A percentile compares a stretch with the other conserved stretches of the same genome.
phyloP scores from a whole-genome alignment of 2,888 invertebrate species.

The Polyploca ridens region DNA sequence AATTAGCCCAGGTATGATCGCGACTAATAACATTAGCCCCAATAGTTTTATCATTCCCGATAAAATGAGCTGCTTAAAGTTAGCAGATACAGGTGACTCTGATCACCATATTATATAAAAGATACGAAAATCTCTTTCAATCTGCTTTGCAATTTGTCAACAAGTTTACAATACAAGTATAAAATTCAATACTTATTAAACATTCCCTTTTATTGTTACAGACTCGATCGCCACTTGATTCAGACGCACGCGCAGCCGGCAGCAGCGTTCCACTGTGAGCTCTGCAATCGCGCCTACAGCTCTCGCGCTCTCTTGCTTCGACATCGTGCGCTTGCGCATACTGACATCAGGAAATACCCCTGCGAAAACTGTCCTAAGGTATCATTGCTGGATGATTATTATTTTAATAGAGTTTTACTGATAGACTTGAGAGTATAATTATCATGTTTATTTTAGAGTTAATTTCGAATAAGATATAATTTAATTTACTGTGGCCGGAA shows the following conservation, averaged over 20 bases:
- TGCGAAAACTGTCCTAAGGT: conserved; percentile 97
- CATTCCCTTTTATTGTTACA: conserved; percentile 70
- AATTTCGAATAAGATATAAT: neutral
- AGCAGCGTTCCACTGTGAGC: conserved; percentile 92
- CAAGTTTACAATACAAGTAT: no score
- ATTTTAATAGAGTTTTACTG: neutral
- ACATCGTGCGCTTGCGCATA: conserved; percentile 92
- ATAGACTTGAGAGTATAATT: neutral
- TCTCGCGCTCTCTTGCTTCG: conserved; percentile 92
- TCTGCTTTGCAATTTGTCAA: no score
- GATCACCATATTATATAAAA: no score
- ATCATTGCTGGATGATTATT: conserved; percentile 46
- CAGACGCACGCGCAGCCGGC: conserved; percentile 91
- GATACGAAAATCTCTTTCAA: no score
- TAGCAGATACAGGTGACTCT: no score
- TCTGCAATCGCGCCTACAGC: conserved; percentile 92
- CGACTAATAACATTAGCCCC: no score
- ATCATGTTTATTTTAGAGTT: neutral
- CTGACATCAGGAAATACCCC: conserved; percentile 93
- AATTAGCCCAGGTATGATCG: no score
- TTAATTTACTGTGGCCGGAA: neutral
- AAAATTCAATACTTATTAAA: neutral
- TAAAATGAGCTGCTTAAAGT: no score
- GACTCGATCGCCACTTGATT: conserved; percentile 93
- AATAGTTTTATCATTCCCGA: no score